Evolutionary conservation across 2,113 vertebrate species (phyloP), one percentile per base, ranked within the genome.

Genomic region (Equus quagga): DNA sequence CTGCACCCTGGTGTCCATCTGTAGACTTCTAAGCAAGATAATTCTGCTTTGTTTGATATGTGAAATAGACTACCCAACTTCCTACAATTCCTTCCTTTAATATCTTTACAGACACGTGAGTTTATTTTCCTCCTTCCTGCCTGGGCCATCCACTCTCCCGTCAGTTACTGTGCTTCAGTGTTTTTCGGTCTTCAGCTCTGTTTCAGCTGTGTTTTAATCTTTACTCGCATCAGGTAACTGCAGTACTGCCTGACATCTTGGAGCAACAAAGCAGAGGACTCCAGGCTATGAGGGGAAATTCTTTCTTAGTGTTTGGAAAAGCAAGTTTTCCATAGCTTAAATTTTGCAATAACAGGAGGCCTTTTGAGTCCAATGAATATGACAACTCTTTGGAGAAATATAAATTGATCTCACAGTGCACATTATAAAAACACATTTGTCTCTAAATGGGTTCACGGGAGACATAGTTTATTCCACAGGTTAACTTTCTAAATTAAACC

Each of bases 401-500:
- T 23, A 93, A 91, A 85, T 84, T 94, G 67, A 91, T 80, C 33
- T 69, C 75, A 36, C 1, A 72, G 51, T 73, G 1, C 24, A 33
- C 93, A 56, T 62, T 89, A 70, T 64, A 97, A 46, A 96, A 95
- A 49, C 17, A 33, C 51, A 69, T 83, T 87, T 75, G 41, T 88
- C 76, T 96, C 73, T 82, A 88, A 82, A 70, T 56, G 54, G 12
- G 23, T 94, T 96, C 56, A 90, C 1, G 12, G 54, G 36, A 93
- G 24, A 49, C 81, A 83, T 6, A 62, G 54, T 78, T 98, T 94
- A 91, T 94, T 94, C 64, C 60, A 91, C 67, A 89, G 79, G 89
- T 96, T 91, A 92, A 67, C 12, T 94, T 95, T 82, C 82, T 83
- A 97, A 96, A 94, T 97, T 69, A 96, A 89, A 87, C 67, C 33